phyloP scores from a whole-genome alignment of 2,888 invertebrate species.

The Apantesis nais region DNA sequence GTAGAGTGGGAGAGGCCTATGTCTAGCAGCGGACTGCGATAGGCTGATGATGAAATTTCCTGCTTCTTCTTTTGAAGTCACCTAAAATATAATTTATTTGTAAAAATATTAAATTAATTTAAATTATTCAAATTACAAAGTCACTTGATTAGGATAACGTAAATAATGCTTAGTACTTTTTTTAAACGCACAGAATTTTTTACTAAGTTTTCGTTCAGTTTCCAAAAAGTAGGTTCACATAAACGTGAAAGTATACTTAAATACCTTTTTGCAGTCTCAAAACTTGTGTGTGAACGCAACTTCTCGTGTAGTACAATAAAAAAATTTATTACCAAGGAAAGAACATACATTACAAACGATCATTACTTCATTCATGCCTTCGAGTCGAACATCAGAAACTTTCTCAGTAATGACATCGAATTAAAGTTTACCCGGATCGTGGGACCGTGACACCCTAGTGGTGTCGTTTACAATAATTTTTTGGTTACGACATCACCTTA shows the following conservation, averaged over 20 bases:
- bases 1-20: no score
- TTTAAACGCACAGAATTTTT: no score
- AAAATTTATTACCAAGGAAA: constrained; percentile 16
- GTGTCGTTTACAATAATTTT: no score
- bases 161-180: background rate
- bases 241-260: background rate
- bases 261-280: background rate
- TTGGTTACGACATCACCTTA: no score
- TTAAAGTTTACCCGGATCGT: no score
- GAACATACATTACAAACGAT: constrained; percentile 22
- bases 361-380: constrained; percentile 9
- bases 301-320: background rate
- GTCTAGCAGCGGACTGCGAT: no score
- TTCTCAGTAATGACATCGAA: constrained; percentile 1
- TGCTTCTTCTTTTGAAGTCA: no score
- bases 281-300: background rate
- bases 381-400: constrained; percentile 21
- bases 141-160: no score
- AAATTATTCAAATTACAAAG: background rate
- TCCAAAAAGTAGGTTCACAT: background rate
- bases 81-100: background rate
- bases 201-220: background rate
- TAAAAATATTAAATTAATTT: background rate
- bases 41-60: no score
- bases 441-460: no score